Percentiles rank a stretch among this genome's conserved stretches.
Evolutionary conservation across 2,888 invertebrate species (phyloP).

Genomic region (Synanthedon vespiformis): DNA sequence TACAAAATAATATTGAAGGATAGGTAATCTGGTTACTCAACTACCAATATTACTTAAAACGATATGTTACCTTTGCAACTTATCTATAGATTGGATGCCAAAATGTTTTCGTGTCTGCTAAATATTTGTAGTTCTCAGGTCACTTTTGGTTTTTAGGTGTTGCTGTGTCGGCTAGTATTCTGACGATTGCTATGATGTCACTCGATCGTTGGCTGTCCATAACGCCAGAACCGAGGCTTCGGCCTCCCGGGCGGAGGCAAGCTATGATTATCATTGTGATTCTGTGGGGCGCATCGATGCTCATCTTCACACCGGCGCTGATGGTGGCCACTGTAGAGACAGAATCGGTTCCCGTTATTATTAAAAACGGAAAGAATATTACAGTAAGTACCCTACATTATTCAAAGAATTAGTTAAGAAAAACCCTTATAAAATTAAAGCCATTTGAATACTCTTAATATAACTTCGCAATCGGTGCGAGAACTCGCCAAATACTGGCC

Average conservation of each 20-base stretch:
- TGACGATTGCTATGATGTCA: constrained; percentile 83
- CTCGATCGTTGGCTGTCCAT: constrained; percentile 83
- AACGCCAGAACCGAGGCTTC: constrained; percentile 70
- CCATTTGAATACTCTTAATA: no score
- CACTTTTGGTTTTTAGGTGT: constrained; percentile 62
- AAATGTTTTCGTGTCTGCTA: background rate
- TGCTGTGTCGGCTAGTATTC: constrained; percentile 81
- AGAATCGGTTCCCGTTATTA: constrained; percentile 48
- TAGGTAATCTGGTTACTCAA: no score
- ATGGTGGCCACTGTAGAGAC: constrained; percentile 52
- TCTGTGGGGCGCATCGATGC: constrained; percentile 76
- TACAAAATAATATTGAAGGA: no score
- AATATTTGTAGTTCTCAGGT: background rate
- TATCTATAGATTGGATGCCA: no score
- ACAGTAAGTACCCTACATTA: no score
- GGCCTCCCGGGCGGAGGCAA: constrained; percentile 73
- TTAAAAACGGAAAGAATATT: constrained; percentile 18
- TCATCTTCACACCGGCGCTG: constrained; percentile 76
- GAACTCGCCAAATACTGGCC: no score
- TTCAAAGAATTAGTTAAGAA: no score
- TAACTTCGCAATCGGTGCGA: no score
- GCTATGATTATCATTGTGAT: constrained; percentile 73
- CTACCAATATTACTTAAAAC: no score
- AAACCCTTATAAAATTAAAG: no score
- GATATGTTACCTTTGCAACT: no score